Evolutionary conservation across 2,113 vertebrate species (phyloP).

Genomic region (Gadus macrocephalus): DNA sequence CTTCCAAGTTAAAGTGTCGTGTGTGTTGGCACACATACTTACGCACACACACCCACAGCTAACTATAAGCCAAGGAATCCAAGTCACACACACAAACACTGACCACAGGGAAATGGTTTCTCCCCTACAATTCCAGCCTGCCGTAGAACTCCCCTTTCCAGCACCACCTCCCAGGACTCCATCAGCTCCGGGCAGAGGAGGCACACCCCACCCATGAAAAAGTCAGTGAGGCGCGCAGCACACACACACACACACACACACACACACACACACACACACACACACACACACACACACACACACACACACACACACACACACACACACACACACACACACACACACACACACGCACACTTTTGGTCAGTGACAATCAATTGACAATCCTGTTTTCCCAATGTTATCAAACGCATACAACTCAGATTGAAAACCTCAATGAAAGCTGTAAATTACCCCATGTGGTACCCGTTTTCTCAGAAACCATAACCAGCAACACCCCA

Average conservation of each 20-base stretch:
- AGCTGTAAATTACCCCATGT: too few species aligned
- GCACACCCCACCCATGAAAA: not conserved
- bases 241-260: too few species aligned
- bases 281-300: not conserved
- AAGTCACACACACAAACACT: constrained; percentile 12
- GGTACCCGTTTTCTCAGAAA: too few species aligned
- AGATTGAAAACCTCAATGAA: too few species aligned
- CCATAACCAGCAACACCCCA: constrained; percentile 8
- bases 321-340: not conserved
- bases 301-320: not conserved
- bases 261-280: constrained; percentile 9
- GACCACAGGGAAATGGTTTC: not conserved
- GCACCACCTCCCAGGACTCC: too few species aligned
- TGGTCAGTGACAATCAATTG: not conserved
- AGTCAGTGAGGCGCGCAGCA: not conserved
- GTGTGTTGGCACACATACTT: constrained; percentile 36
- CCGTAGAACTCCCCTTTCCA: too few species aligned
- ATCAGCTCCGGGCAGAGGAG: too few species aligned
- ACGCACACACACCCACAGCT: not conserved
- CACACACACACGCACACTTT: not conserved
- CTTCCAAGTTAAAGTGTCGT: constrained; percentile 48
- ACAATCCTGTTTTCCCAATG: too few species aligned
- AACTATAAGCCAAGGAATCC: not conserved
- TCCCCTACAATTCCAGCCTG: too few species aligned
- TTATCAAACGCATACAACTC: too few species aligned